Percentiles rank a stretch among this genome's conserved stretches.
These are phyloP conservation scores for Agrypnia vestita DNA, from an alignment of 1,140 invertebrate species.

Conservation along the genomic window DNA sequence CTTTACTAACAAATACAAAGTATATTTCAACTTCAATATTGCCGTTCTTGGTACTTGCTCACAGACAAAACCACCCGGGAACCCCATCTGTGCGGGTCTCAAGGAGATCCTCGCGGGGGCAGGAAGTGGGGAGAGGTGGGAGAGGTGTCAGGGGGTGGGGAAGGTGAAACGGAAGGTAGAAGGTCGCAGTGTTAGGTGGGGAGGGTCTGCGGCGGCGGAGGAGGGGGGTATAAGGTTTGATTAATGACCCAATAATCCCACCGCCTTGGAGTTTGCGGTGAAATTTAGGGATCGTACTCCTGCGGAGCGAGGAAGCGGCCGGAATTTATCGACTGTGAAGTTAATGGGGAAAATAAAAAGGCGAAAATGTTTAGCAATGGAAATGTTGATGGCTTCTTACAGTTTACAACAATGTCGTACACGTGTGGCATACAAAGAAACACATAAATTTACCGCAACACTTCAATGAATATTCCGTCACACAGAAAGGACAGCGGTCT, in stretches of 20 bases:
- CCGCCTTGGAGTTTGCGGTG: conserved; percentile 60
- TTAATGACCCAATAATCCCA: conserved; percentile 62
- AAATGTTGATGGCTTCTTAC: conserved; percentile 43
- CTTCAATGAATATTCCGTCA: too few species aligned
- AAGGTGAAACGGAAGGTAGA: conserved; percentile 24
- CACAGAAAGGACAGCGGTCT: too few species aligned
- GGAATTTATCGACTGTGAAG: conserved; percentile 58
- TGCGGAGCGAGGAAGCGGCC: conserved; percentile 53
- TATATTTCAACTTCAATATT: too few species aligned
- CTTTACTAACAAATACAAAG: too few species aligned
- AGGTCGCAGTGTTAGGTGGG: not conserved
- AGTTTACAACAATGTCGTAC: conserved; percentile 26
- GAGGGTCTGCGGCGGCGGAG: conserved; percentile 26
- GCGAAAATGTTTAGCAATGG: conserved; percentile 42
- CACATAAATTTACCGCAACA: too few species aligned
- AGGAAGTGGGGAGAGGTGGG: conserved; percentile 12
- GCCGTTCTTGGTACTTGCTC: not conserved
- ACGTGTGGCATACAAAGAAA: not conserved
- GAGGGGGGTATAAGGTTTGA: conserved; percentile 56
- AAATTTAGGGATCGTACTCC: conserved; percentile 58
- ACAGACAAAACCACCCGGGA: not conserved
- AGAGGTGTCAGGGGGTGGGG: conserved; percentile 52
- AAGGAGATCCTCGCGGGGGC: not conserved
- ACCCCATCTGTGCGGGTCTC: conserved; percentile 11
- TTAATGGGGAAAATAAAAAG: conserved; percentile 51